Evolutionary conservation across 30 jellyfish, hydroid and myxozoan species (phyloP), one percentile per base, ranked within the genome.

Genomic region (Catostylus mosaicus): DNA sequence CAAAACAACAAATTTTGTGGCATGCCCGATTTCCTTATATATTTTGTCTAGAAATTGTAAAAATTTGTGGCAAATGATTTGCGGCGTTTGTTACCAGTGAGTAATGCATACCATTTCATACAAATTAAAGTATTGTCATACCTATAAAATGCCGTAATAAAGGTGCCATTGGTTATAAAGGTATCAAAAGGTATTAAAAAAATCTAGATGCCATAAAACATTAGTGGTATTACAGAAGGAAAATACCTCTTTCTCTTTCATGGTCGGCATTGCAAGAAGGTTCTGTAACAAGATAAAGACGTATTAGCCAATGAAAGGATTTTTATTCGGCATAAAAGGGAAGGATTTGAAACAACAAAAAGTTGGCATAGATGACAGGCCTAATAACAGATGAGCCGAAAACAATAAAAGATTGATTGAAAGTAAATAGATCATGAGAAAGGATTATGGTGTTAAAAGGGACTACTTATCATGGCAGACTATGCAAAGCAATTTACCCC

Each of bases 211-310:
- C 38, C 71, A 59, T 16, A 27, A 23, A 59, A 27, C 23, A 59
- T 29, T 18, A 2, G 36, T 59, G 71, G 71, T 59, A 59, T 7
- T 20, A 63, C 33, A 62, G 69, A 89, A 23, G 27, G 26, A 23
- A 0, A 20, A 24, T 75, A 91, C 98, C 97, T 95, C 99, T 64
- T 91, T 77, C 84, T 95, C 99, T 66, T 89, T 95, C 96, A 88
- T 89, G 6, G 99, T 95, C 75, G 99, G 97, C 96, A 95, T 95
- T 22, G 99, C 96, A 14, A 95, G 94, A 33, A 95, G 88, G 38
- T 80, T 83, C 97, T 95, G 88, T 31, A 88, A 74, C 18, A 57
- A 35, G 81, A 80, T 62, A 48, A 57, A 67, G 35, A 68, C n/a
- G 63, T 36, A 24, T 76, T 76, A 76, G 27, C 75, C 72, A 29